phyloP scores from a whole-genome alignment of 2,888 invertebrate species.

The Eurytoma adleriae region DNA sequence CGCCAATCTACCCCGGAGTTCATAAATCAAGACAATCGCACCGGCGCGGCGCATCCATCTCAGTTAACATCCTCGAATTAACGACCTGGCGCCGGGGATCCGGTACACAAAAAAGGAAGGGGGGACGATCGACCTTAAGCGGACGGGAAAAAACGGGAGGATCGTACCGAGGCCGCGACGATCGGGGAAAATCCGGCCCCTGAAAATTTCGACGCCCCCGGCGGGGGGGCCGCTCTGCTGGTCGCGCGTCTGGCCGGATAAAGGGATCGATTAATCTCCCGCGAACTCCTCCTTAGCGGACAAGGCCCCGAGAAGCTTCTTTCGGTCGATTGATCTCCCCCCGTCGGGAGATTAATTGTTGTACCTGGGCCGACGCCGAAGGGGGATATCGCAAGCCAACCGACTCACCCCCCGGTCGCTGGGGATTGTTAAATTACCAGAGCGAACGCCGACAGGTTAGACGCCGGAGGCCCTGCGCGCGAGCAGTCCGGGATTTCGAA shows the following conservation, averaged over 20 bases:
- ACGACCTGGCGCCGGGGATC: too few relatives aligned
- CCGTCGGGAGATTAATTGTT: slow-evolving; percentile 54
- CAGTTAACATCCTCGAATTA: too few relatives aligned
- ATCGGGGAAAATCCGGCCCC: too few relatives aligned
- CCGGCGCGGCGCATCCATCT: background rate
- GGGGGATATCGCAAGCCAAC: slow-evolving; percentile 5
- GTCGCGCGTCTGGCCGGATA: slow-evolving; percentile 37
- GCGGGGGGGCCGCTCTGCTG: too few relatives aligned
- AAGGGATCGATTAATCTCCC: slow-evolving; percentile 55
- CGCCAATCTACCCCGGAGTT: too few relatives aligned
- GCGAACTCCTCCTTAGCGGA: slow-evolving; percentile 26
- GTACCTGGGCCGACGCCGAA: slow-evolving; percentile 38
- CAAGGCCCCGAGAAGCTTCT: slow-evolving; percentile 47
- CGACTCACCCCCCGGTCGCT: slow-evolving; percentile 6
- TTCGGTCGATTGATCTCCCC: slow-evolving; percentile 52
- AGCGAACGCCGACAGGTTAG: background rate
- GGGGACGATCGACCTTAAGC: too few relatives aligned
- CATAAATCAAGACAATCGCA: too few relatives aligned
- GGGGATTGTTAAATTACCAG: slow-evolving; percentile 37
- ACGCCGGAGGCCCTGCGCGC: too few relatives aligned
- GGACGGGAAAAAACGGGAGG: too few relatives aligned
- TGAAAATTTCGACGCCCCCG: too few relatives aligned
- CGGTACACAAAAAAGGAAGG: background rate
- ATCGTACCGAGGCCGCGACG: too few relatives aligned
- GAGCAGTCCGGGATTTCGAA: too few relatives aligned